A percentile compares a stretch with the other conserved stretches of the same genome.
Evolutionary conservation across 2,888 invertebrate genomes (phyloP).

Genomic region (Drosophila mercatorum): DNA sequence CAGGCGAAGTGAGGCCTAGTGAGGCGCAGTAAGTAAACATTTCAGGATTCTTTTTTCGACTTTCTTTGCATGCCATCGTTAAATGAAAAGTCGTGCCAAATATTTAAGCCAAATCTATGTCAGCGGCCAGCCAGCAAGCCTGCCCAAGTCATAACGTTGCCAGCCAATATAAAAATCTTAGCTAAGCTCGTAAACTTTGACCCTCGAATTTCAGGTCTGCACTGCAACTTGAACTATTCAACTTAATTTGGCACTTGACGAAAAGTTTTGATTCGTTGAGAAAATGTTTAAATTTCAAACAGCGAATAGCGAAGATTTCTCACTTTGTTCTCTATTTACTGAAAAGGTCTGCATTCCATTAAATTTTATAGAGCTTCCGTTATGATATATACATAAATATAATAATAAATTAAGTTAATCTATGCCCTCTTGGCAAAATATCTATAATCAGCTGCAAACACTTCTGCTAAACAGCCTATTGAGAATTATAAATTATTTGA

Average conservation of each 20-base stretch:
- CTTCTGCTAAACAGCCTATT: neutral
- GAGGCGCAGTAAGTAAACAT: slow-evolving; percentile 43
- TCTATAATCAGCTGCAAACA: slow-evolving; percentile 1
- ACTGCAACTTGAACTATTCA: slow-evolving; percentile 1
- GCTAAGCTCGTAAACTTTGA: slow-evolving; percentile 36
- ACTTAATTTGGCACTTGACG: slow-evolving; percentile 1
- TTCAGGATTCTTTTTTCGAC: slow-evolving; percentile 33
- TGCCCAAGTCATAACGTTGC: slow-evolving; percentile 1
- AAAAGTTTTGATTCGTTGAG: neutral
- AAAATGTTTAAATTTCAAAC: neutral
- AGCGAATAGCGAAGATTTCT: neutral
- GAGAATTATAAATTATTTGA: neutral
- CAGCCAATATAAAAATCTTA: slow-evolving; percentile 22
- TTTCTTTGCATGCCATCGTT: slow-evolving; percentile 60
- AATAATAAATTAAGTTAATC: neutral
- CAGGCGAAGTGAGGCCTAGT: slow-evolving; percentile 1
- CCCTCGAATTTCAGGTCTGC: slow-evolving; percentile 10
- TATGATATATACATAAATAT: too few species aligned
- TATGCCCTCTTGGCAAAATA: neutral
- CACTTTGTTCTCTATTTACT: neutral
- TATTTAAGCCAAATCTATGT: slow-evolving; percentile 65
- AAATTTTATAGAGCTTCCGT: too few species aligned
- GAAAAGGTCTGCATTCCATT: too few species aligned
- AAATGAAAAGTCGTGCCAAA: slow-evolving; percentile 66
- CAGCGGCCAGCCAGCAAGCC: slow-evolving; percentile 44